phyloP scores from a whole-genome alignment of 2,797 vertebrate genomes.

The Loris lydekkerianus region DNA sequence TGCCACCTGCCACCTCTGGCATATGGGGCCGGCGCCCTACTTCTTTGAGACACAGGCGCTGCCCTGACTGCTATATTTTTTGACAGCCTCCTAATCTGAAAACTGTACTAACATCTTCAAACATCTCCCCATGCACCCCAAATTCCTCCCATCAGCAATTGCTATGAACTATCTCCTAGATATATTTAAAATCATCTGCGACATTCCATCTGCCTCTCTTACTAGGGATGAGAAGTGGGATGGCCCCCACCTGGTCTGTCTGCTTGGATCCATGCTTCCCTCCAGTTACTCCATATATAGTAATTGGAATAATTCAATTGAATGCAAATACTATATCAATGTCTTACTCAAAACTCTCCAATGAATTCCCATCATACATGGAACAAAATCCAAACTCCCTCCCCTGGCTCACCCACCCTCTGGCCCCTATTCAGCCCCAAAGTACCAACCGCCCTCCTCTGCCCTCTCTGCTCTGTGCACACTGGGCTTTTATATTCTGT shows the following conservation, averaged over 20 bases:
- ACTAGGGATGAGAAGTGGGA: too few relatives aligned
- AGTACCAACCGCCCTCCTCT: too few relatives aligned
- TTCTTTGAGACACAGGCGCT: too few relatives aligned
- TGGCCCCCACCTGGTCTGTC: not conserved
- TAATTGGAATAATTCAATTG: not conserved
- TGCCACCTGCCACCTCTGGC: too few relatives aligned
- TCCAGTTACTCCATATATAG: rapidly evolving
- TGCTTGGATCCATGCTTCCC: not conserved
- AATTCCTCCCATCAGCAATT: not conserved
- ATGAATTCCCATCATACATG: not conserved
- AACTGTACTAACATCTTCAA: not conserved
- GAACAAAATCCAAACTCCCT: not conserved
- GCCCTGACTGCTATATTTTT: not conserved
- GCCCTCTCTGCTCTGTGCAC: not conserved
- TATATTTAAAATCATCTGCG: too few relatives aligned
- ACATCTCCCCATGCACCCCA: not conserved
- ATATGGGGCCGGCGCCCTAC: too few relatives aligned
- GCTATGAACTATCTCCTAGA: not conserved
- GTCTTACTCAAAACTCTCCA: rapidly evolving
- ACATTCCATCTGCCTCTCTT: not conserved
- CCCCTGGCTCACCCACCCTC: rapidly evolving
- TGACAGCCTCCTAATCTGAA: not conserved
- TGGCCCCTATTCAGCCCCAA: too few relatives aligned
- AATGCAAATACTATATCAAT: rapidly evolving
- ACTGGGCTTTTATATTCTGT: not conserved